Percentiles rank a stretch among this genome's conserved stretches.
These are phyloP conservation scores for Oxytorus armatus DNA, from an alignment of 2,888 invertebrate genomes.

Conservation along the genomic window DNA sequence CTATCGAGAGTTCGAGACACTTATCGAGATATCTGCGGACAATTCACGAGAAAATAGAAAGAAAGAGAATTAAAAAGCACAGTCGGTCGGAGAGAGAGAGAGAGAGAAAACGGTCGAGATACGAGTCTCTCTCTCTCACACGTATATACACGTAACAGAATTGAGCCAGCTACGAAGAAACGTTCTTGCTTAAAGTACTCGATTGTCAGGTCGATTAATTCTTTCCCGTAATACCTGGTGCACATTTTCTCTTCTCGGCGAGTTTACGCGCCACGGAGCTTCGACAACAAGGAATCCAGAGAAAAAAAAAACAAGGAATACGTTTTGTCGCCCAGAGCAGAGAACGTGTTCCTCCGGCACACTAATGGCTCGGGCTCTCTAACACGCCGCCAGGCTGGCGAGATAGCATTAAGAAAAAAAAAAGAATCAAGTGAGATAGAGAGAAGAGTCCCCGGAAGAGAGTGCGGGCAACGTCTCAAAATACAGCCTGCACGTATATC, in stretches of 20 bases:
- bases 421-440: conserved; percentile 31
- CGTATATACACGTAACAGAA: background rate
- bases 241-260: conserved; percentile 16
- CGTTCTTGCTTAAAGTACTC: conserved; percentile 33
- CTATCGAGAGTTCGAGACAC: conserved; percentile 55
- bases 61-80: conserved; percentile 53
- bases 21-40: conserved; percentile 55
- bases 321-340: conserved; percentile 22
- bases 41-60: conserved; percentile 43
- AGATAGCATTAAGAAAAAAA: conserved; percentile 46
- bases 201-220: conserved; percentile 60
- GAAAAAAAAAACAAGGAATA: conserved; percentile 7
- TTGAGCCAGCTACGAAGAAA: conserved; percentile 27
- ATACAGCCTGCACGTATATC: conserved; percentile 73
- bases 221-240: conserved; percentile 29
- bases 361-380: conserved; percentile 77
- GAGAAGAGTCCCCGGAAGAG: conserved; percentile 77
- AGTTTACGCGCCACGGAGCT: conserved; percentile 12
- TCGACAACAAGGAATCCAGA: background rate
- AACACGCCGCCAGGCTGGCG: conserved; percentile 74
- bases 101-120: conserved; percentile 61
- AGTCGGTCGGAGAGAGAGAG: conserved; percentile 44
- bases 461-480: conserved; percentile 79
- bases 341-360: conserved; percentile 62
- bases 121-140: conserved; percentile 34